Evolutionary conservation across 2,113 vertebrate genomes (phyloP).

Genomic region (Forbesichthys agassizii): DNA sequence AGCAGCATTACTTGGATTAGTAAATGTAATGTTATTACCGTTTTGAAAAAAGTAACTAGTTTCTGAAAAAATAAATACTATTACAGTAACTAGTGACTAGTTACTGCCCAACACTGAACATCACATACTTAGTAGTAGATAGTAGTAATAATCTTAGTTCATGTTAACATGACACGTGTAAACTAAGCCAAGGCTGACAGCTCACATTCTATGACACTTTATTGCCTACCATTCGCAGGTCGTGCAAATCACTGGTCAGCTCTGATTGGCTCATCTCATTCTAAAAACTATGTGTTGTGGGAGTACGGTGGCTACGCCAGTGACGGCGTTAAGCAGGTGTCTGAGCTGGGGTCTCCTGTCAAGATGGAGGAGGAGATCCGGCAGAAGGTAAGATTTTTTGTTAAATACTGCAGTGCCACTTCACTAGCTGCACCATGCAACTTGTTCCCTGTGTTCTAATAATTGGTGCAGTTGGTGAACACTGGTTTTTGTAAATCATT

Average conservation of each 20-base stretch:
- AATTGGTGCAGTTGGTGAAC: too few species aligned
- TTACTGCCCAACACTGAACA: too few species aligned
- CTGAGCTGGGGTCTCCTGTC: constrained; percentile 94
- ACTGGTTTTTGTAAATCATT: too few species aligned
- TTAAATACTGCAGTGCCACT: background rate
- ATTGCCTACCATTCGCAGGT: constrained; percentile 71
- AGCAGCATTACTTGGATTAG: too few species aligned
- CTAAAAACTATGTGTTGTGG: constrained; percentile 94
- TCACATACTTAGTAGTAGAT: background rate
- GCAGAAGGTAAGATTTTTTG: constrained; percentile 83
- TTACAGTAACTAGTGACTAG: too few species aligned
- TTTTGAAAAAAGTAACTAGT: too few species aligned
- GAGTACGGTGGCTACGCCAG: constrained; percentile 93
- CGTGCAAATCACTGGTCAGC: constrained; percentile 98
- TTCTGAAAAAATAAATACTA: too few species aligned
- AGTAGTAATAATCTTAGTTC: background rate
- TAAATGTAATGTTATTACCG: too few species aligned
- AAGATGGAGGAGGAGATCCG: constrained; percentile 99
- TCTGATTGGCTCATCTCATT: constrained; percentile 94
- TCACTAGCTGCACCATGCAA: too few species aligned
- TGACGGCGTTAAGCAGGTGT: constrained; percentile 92
- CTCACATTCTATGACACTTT: constrained; percentile 12
- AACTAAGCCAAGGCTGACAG: background rate
- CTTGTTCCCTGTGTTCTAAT: too few species aligned
- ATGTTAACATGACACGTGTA: background rate